Evolutionary conservation across 2,113 vertebrate species (phyloP).

Genomic region (Sialia sialis): DNA sequence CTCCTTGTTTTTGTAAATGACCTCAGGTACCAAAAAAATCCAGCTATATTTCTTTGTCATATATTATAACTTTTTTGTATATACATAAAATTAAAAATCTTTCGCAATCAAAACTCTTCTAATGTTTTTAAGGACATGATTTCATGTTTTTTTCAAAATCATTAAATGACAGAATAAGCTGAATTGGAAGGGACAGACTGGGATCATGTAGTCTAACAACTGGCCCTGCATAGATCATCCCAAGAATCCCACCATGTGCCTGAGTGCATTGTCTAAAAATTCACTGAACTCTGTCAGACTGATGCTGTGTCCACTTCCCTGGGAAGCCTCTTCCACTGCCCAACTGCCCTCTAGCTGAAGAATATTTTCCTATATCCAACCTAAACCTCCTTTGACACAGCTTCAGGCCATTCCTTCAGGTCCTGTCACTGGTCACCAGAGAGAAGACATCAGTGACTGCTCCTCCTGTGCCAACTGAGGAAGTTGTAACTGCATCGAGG

Average conservation of each 20-base stretch:
- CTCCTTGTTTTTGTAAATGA: not conserved
- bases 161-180: not conserved
- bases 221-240: not conserved
- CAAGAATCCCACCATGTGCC: not conserved
- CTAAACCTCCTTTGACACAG: not conserved
- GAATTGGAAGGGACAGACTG: not conserved
- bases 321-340: not conserved
- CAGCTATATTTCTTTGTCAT: not conserved
- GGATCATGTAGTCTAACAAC: accelerated
- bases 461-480: not conserved
- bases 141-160: not conserved
- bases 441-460: not conserved
- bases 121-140: not conserved
- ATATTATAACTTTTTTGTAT: not conserved
- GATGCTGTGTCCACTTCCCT: not conserved
- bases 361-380: accelerated
- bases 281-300: too few relatives aligned
- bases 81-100: not conserved
- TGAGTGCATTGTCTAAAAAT: not conserved
- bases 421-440: not conserved
- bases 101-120: not conserved
- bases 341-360: not conserved
- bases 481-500: not conserved
- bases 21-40: not conserved
- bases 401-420: accelerated